These are phyloP conservation scores for Corvus hawaiiensis DNA, from an alignment of 2,113 vertebrate species.

Conservation along the genomic window DNA sequence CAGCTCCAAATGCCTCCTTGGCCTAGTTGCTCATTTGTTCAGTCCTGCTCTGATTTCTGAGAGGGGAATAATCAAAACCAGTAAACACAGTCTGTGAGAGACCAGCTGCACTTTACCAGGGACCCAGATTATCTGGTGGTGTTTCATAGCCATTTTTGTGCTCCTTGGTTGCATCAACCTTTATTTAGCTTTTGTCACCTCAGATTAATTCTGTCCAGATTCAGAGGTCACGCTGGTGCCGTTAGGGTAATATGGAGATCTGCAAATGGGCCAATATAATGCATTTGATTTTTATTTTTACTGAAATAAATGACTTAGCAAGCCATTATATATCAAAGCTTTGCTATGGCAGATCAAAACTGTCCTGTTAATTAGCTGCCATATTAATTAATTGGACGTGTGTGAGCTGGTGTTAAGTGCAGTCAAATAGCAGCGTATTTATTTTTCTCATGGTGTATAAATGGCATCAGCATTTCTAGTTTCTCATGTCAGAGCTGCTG, in stretches of 20 bases:
- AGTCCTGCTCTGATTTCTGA: not conserved
- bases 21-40: not conserved
- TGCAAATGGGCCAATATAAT: not conserved
- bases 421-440: not conserved
- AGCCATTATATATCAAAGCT: constrained; percentile 36
- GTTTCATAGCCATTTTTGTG: not conserved
- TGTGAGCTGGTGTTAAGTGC: not conserved
- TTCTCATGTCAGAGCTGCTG: not conserved
- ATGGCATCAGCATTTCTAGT: constrained; percentile 1
- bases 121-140: not conserved
- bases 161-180: not conserved
- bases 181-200: not conserved
- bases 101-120: not conserved
- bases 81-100: not conserved
- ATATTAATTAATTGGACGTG: constrained; percentile 27
- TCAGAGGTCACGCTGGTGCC: not conserved
- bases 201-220: not conserved
- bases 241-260: not conserved
- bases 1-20: not conserved
- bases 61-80: not conserved
- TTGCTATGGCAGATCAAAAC: constrained; percentile 46
- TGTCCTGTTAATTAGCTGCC: constrained; percentile 53
- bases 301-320: not conserved
- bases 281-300: constrained; percentile 21
- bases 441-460: constrained; percentile 24